phyloP scores from a whole-genome alignment of 1,140 invertebrate genomes.

The Tetraneura akinire region DNA sequence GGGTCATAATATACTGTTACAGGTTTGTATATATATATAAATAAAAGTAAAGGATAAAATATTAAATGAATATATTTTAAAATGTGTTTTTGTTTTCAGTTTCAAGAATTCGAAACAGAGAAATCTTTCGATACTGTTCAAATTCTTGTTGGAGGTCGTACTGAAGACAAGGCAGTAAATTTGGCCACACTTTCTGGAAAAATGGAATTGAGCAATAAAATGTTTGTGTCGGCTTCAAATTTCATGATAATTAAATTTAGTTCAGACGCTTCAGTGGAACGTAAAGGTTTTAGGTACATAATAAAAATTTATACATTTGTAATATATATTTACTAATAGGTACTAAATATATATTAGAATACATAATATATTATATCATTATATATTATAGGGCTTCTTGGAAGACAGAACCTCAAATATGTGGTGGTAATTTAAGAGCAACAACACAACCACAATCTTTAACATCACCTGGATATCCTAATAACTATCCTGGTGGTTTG shows the following conservation, averaged over 20 bases:
- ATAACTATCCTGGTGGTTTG: slow-evolving; percentile 87
- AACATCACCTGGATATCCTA: slow-evolving; percentile 87
- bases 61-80: background rate
- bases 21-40: slow-evolving; percentile 60
- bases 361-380: background rate
- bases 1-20: slow-evolving; percentile 88
- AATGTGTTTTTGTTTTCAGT: slow-evolving; percentile 63
- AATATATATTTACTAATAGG: too few species aligned
- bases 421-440: slow-evolving; percentile 80
- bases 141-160: slow-evolving; percentile 89
- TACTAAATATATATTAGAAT: too few species aligned
- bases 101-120: slow-evolving; percentile 97
- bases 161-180: slow-evolving; percentile 90
- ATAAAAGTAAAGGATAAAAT: background rate
- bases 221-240: slow-evolving; percentile 92
- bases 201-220: slow-evolving; percentile 76
- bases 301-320: background rate
- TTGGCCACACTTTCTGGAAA: slow-evolving; percentile 89
- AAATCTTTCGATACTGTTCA: slow-evolving; percentile 94
- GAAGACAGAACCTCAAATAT: slow-evolving; percentile 89
- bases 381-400: slow-evolving; percentile 71
- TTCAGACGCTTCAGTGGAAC: slow-evolving; percentile 89
- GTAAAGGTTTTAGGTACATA: slow-evolving; percentile 79
- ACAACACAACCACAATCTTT: slow-evolving; percentile 80
- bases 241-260: slow-evolving; percentile 98